Evolutionary conservation across 2,797 vertebrate genomes (phyloP), one percentile per base, ranked within the genome.

Genomic region (Lepidocolaptes lacrymiger): DNA sequence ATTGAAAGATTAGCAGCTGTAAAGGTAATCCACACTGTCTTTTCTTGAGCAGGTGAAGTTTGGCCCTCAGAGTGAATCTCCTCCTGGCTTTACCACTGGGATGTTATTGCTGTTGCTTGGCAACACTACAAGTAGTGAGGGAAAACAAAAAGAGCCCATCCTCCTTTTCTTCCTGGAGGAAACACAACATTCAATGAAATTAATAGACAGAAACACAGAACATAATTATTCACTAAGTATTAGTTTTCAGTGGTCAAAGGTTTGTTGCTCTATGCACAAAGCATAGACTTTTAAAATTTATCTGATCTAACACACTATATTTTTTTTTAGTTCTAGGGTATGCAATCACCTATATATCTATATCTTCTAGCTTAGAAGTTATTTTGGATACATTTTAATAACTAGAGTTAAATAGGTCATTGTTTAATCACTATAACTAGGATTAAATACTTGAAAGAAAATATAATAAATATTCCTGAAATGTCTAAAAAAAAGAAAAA

Each of bases 81-180:
- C 37, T 61, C 23, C 44, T 34, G 41, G 10, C 8, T 61, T 4
- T 59, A 56, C 28, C 14, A 7, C 24, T 43, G 26, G 16, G 21
- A 46, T 2, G 0, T 73, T 16, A 3, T 14, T 46, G 23, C 6
- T 18, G 3, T 46, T 76, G 24, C 30, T 32, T 63, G 8, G 7
- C 30, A 59, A 46, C n/a, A n/a, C n/a, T 23, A 11, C 28, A 82
- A 17, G 14, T 32, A 68, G 39, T 0, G 5, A 3, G 6, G 3
- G 5, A 7, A 62, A 55, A 12, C 3, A 36, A 64, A 39, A 22
- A 17, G 24, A 46, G 2, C 2, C 3, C 14, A 26, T 48, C 22
- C 7, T 86, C 9, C 4, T 18, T 4, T 17, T 77, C 52, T 19
- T 71, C 26, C 6, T 76, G 26, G 14, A 74, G 23, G 22, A 84